phyloP scores from a whole-genome alignment of 2,888 invertebrate species.

The Epinotia bilunana region DNA sequence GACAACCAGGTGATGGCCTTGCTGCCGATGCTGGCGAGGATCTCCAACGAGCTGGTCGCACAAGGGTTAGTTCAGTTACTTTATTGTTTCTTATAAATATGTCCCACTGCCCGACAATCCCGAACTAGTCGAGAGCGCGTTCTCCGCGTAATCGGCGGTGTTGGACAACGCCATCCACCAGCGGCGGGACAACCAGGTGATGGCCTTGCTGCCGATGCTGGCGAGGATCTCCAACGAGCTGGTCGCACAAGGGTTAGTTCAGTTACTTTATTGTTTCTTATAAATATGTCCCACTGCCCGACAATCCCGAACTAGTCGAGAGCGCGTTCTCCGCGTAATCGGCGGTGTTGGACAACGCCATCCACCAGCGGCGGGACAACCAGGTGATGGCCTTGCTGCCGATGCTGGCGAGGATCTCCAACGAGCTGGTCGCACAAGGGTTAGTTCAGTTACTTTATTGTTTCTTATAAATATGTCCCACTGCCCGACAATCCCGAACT shows the following conservation, averaged over 20 bases:
- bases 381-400: slow-evolving; percentile 68
- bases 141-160: slow-evolving; percentile 68
- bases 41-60: slow-evolving; percentile 66
- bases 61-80: slow-evolving; percentile 59
- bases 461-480: too few relatives aligned
- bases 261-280: not conserved
- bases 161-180: slow-evolving; percentile 68
- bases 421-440: slow-evolving; percentile 67
- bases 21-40: slow-evolving; percentile 69
- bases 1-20: slow-evolving; percentile 65
- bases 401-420: slow-evolving; percentile 69
- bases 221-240: slow-evolving; percentile 71
- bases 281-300: slow-evolving; percentile 57
- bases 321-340: slow-evolving; percentile 68
- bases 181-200: slow-evolving; percentile 61
- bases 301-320: slow-evolving; percentile 61
- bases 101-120: slow-evolving; percentile 65
- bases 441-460: slow-evolving; percentile 48
- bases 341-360: slow-evolving; percentile 66
- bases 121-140: slow-evolving; percentile 61
- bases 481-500: slow-evolving; percentile 66
- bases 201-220: slow-evolving; percentile 69
- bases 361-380: slow-evolving; percentile 64
- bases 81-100: not conserved
- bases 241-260: slow-evolving; percentile 63